phyloP scores from a whole-genome alignment of 2,888 invertebrate genomes.

The Epinotia demarniana region DNA sequence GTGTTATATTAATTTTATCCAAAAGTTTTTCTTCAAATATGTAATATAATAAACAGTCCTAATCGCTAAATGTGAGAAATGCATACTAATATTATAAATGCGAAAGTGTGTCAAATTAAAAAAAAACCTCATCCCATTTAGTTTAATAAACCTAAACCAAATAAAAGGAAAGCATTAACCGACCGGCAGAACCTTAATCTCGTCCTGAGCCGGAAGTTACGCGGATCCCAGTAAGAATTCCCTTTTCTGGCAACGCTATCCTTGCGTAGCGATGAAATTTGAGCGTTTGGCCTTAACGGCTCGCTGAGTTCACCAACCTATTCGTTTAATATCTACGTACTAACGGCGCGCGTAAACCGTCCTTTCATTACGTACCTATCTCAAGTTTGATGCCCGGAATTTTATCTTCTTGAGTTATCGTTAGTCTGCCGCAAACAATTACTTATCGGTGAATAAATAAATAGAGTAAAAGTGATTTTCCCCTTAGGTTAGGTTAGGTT shows the following conservation, averaged over 20 bases:
- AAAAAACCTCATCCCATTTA: neutral
- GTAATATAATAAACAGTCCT: too few relatives aligned
- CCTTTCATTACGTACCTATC: slow-evolving; percentile 29
- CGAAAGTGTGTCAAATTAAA: neutral
- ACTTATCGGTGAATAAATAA: too few relatives aligned
- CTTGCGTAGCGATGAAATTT: slow-evolving; percentile 34
- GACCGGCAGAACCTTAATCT: slow-evolving; percentile 24
- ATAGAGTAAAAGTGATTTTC: too few relatives aligned
- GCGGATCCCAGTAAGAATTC: slow-evolving; percentile 36
- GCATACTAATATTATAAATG: too few relatives aligned
- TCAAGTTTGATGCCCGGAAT: slow-evolving; percentile 20
- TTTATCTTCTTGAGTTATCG: slow-evolving; percentile 27
- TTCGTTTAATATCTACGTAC: slow-evolving; percentile 30
- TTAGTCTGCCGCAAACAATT: neutral
- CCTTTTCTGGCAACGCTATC: slow-evolving; percentile 22
- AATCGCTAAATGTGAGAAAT: too few relatives aligned
- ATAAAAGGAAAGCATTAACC: slow-evolving; percentile 22
- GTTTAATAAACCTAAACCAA: slow-evolving; percentile 19
- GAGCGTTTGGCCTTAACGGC: slow-evolving; percentile 37
- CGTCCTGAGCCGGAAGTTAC: slow-evolving; percentile 22
- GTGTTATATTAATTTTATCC: too few relatives aligned
- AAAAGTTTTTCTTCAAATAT: too few relatives aligned
- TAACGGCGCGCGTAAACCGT: slow-evolving; percentile 28
- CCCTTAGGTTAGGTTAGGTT: neutral
- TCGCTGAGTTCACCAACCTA: slow-evolving; percentile 36